Evolutionary conservation across 1,140 invertebrate species (phyloP), one percentile per base, ranked within the genome.

Genomic region (Atopsyche davidsoni): DNA sequence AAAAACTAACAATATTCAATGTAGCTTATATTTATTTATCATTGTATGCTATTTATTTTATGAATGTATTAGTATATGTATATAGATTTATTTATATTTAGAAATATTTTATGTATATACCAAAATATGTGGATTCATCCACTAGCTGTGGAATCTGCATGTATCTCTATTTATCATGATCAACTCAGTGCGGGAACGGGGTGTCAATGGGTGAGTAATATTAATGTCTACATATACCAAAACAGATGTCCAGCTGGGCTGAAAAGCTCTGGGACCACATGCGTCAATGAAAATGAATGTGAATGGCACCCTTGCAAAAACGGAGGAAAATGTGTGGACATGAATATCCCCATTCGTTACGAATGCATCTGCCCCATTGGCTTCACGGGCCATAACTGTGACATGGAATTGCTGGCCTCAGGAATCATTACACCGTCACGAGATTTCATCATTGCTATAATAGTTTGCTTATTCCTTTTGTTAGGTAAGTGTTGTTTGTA

Each of bases 401-500:
- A 89, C 65, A 66, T 87, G 57, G 81, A 82, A 62, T 69, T 84
- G 50, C 77, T 80, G 38, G 80, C 82, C 51, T 81, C 83, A n/a
- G 83, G 83, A 52, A 80, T 83, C 63, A 82, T 87, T 65, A 84
- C 82, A 63, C 83, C 85, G 24, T 85, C 85, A 42, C 79, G 80
- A 65, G 86, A 88, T 78, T 90, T 89, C 75, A 83, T 89, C 73
- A 83, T 89, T 69, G 83, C 85, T 64, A 75, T 88, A 66, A 78
- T 86, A 64, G 75, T 82, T 68, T 87, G 85, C 76, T 75, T 86
- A 58, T 78, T 85, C 66, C 73, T 82, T 60, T 75, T 88, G 65
- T 76, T 88, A 72, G 77, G 86, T 89, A 81, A 85, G 85, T 78
- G 67, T 55, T 64, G 42, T 59, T 60, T 55, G 53, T 19, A 14